Evolutionary conservation across 1,140 invertebrate species (phyloP).

Genomic region (Paracyclopina nana): DNA sequence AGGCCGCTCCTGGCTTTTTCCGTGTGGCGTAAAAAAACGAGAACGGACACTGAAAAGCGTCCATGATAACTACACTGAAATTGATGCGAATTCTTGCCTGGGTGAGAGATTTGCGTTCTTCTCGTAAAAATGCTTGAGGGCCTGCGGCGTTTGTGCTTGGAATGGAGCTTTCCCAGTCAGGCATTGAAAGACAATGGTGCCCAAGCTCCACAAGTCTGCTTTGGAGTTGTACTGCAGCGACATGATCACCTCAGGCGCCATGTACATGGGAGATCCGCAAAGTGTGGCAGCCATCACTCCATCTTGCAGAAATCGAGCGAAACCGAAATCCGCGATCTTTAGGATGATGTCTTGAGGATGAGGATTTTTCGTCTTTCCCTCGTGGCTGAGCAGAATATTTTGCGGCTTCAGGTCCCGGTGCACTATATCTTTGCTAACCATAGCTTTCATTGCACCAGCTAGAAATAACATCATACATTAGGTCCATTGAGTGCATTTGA

Average conservation of each 20-base stretch:
- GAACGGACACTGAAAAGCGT: too few species aligned
- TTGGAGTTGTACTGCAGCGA: slow-evolving; percentile 95
- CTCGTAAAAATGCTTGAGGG: slow-evolving; percentile 90
- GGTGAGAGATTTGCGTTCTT: slow-evolving; percentile 84
- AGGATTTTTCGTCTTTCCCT: slow-evolving; percentile 51
- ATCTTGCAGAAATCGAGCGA: slow-evolving; percentile 91
- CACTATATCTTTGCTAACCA: slow-evolving; percentile 90
- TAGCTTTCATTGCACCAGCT: slow-evolving; percentile 89
- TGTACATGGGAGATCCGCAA: slow-evolving; percentile 99
- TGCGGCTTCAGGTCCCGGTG: slow-evolving; percentile 97
- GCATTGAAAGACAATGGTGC: slow-evolving; percentile 97
- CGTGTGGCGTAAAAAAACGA: too few species aligned
- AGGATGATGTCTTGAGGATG: slow-evolving; percentile 73
- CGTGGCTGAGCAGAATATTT: slow-evolving; percentile 76
- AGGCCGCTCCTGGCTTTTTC: too few species aligned
- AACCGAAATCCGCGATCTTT: slow-evolving; percentile 98
- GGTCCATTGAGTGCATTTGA: too few species aligned
- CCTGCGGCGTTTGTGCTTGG: slow-evolving; percentile 92
- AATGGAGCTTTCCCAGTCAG: slow-evolving; percentile 95
- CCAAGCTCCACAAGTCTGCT: slow-evolving; percentile 95
- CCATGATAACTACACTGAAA: too few species aligned
- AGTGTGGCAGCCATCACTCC: slow-evolving; percentile 98
- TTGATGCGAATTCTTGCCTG: too few species aligned
- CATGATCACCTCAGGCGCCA: slow-evolving; percentile 99
- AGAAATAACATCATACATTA: slow-evolving; percentile 22